Base-by-base conservation (phyloP, 2,113 vertebrate genomes). In the Eonycteris spelaea region DNA sequence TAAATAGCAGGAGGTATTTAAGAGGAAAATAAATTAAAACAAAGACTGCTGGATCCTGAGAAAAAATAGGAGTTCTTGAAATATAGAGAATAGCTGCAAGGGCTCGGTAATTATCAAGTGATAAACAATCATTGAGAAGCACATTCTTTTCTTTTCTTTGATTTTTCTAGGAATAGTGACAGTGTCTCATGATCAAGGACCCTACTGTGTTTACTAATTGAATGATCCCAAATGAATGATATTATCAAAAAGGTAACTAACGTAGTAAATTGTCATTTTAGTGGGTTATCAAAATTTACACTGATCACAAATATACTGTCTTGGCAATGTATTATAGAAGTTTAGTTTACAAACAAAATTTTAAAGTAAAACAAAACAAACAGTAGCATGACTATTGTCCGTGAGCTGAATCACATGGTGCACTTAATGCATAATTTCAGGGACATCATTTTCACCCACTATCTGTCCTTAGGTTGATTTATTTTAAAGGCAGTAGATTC, bases 21-120 rank as follows among this genome's bases (percentile, higher is more conserved):
- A 98, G 96, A 98, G 94, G 97, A 98, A 99, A 98, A 98, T 98
- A 98, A 98, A 98, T 98, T 99, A 98, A 99, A 99, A 98, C 98
- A 98, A 98, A 98, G 98, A 97, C 97, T 98, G 97, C 96, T 98
- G 95, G 94, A 98, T 98, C 97, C 96, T 97, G 45, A 98, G 96
- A 71, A 96, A 97, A 98, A 98, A 97, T 97, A 97, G 97, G 96
- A 96, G 97, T 98, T 97, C 94, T 98, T 93, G 95, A 98, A 98
- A 98, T 97, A 98, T 5, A 97, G 82, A 98, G 95, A 89, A 95
- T 95, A 97, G 96, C 92, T 98, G 92, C 92, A 97, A 92, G 86
- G 96, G 74, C 98, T 96, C 96, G 98, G 77, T 98, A 98, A 99
- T 99, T 98, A 98, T 33, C 83, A 94, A 97, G 96, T 98, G 98